Evolutionary conservation across 1,140 invertebrate species (phyloP).

Genomic region (Phymastichus coffea): DNA sequence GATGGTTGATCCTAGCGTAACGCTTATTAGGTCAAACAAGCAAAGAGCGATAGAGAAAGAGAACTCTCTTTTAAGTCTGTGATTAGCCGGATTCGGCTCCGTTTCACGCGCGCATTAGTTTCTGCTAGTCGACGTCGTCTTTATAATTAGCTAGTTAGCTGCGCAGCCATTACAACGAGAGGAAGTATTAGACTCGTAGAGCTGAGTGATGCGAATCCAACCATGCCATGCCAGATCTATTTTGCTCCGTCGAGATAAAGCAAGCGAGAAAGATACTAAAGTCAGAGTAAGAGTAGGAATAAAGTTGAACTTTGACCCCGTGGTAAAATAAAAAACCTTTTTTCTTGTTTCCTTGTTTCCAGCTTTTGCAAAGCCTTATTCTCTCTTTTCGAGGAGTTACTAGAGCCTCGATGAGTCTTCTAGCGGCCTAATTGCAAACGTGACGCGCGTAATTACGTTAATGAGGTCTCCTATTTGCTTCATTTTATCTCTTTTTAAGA

Average conservation of each 20-base stretch:
- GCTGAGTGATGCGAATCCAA: conserved; percentile 9
- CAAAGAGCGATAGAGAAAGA: too few relatives aligned
- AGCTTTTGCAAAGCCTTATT: neutral
- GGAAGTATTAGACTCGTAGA: too few relatives aligned
- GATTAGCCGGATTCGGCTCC: conserved; percentile 3
- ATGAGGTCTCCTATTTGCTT: too few relatives aligned
- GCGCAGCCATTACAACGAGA: neutral
- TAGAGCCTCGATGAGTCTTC: too few relatives aligned
- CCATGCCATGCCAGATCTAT: too few relatives aligned
- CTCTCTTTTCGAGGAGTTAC: neutral
- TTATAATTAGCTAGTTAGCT: conserved; percentile 15
- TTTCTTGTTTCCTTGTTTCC: neutral
- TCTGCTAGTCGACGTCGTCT: neutral
- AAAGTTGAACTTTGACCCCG: conserved; percentile 2
- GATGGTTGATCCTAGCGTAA: too few relatives aligned
- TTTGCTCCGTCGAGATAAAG: conserved; percentile 20
- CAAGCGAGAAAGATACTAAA: too few relatives aligned
- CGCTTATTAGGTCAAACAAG: conserved; percentile 18
- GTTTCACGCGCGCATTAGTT: neutral
- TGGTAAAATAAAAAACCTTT: too few relatives aligned
- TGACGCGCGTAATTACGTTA: neutral
- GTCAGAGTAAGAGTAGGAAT: too few relatives aligned
- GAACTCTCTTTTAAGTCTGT: conserved; percentile 17
- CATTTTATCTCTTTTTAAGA: too few relatives aligned
- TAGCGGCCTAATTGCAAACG: neutral